A percentile compares a stretch with the other conserved stretches of the same genome.
Evolutionary conservation across 2,113 vertebrate species (phyloP).

Genomic region (Mesitornis unicolor): DNA sequence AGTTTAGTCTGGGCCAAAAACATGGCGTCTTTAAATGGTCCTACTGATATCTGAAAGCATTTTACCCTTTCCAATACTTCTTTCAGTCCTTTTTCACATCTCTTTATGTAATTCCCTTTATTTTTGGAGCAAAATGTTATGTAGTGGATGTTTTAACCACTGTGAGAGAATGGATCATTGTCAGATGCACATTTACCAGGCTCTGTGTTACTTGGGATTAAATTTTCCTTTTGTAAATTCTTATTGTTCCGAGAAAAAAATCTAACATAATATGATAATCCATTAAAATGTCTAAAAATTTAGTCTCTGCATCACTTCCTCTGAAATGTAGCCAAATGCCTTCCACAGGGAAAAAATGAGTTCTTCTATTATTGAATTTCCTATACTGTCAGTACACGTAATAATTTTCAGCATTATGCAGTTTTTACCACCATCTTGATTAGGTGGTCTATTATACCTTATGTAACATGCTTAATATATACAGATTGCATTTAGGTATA

Average conservation of each 20-base stretch:
- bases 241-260: background rate
- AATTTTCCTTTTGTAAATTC: background rate
- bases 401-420: background rate
- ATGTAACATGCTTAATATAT: background rate
- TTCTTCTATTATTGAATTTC: background rate
- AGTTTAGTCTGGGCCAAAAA: background rate
- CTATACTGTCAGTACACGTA: background rate
- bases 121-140: background rate
- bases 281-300: background rate
- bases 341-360: background rate
- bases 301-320: background rate
- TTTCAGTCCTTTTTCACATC: background rate
- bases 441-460: background rate
- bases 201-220: background rate
- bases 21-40: background rate
- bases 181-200: background rate
- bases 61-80: background rate
- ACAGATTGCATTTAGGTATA: background rate
- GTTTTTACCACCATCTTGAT: background rate
- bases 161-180: background rate
- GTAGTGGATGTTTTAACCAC: background rate
- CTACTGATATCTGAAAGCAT: background rate
- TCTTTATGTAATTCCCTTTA: background rate
- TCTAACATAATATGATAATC: background rate
- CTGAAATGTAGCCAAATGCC: background rate